Evolutionary conservation across 1,140 invertebrate genomes (phyloP).

Genomic region (Gerris buenoi): DNA sequence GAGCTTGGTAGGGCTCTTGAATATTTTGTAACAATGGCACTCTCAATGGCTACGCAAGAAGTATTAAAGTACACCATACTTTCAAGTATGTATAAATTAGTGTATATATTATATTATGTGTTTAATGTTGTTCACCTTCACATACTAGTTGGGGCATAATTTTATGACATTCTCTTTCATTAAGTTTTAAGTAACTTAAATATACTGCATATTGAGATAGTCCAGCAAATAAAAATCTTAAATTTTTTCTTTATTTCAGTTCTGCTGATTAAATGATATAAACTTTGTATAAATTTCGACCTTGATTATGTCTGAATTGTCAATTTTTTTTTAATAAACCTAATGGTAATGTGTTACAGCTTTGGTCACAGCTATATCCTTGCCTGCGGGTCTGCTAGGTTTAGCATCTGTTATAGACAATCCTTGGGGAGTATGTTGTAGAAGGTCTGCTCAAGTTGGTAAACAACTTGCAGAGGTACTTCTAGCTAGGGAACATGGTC

Average conservation of each 20-base stretch:
- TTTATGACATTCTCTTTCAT: background rate
- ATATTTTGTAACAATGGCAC: conserved; percentile 45
- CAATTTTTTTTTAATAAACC: no score
- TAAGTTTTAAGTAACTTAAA: background rate
- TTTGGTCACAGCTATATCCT: conserved; percentile 48
- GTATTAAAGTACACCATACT: conserved; percentile 57
- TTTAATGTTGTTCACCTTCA: background rate
- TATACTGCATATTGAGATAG: no score
- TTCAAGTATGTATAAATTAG: conserved; percentile 33
- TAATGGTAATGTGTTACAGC: conserved; percentile 34
- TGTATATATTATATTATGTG: background rate
- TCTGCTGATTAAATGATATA: no score
- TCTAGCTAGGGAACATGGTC: conserved; percentile 45
- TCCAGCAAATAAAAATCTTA: no score
- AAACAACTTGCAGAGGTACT: conserved; percentile 52
- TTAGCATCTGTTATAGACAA: conserved; percentile 52
- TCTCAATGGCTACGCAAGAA: conserved; percentile 52
- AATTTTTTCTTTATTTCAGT: no score
- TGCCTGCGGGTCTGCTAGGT: conserved; percentile 49
- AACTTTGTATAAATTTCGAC: no score
- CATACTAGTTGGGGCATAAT: background rate
- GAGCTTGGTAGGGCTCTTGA: conserved; percentile 48
- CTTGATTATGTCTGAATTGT: no score
- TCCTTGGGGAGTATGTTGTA: conserved; percentile 56
- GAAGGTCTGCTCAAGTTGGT: conserved; percentile 46